These are phyloP conservation scores for Anthophora plumipes DNA, from an alignment of 2,888 invertebrate species.

Conservation along the genomic window DNA sequence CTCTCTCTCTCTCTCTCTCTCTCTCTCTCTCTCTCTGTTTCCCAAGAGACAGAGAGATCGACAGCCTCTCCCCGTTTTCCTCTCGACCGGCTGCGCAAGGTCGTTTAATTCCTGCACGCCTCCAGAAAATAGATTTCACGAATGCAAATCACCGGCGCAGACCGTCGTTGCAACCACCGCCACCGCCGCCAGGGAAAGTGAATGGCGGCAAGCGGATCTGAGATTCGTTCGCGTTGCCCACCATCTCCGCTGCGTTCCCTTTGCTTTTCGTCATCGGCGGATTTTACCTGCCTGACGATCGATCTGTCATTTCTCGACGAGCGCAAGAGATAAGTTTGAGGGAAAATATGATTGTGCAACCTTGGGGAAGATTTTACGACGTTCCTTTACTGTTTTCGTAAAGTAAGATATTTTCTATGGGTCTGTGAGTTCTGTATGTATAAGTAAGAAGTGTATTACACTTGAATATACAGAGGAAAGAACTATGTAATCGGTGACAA, in stretches of 20 bases:
- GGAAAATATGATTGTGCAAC: too few relatives aligned
- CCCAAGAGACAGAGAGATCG: constrained; percentile 52
- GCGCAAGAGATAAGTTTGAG: too few relatives aligned
- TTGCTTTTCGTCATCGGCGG: constrained; percentile 27
- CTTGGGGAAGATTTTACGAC: too few relatives aligned
- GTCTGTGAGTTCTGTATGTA: too few relatives aligned
- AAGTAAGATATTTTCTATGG: too few relatives aligned
- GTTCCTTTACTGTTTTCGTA: too few relatives aligned
- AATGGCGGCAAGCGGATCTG: constrained; percentile 40
- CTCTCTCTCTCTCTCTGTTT: constrained; percentile 34
- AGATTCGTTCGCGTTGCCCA: constrained; percentile 17
- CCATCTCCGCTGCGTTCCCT: constrained; percentile 15
- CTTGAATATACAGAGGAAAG: too few relatives aligned
- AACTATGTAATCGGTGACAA: too few relatives aligned
- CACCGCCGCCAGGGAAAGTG: constrained; percentile 50
- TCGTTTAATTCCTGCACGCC: constrained; percentile 71
- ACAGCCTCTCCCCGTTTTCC: constrained; percentile 56
- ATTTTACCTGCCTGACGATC: not conserved
- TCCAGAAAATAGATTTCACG: constrained; percentile 69
- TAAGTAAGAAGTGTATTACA: too few relatives aligned
- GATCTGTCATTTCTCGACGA: not conserved
- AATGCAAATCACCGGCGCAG: constrained; percentile 57
- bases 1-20: constrained; percentile 35
- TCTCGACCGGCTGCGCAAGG: constrained; percentile 66
- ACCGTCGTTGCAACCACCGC: not conserved